Base-by-base conservation (phyloP, 2,797 vertebrate species). In the Bovichtus diacanthus region DNA sequence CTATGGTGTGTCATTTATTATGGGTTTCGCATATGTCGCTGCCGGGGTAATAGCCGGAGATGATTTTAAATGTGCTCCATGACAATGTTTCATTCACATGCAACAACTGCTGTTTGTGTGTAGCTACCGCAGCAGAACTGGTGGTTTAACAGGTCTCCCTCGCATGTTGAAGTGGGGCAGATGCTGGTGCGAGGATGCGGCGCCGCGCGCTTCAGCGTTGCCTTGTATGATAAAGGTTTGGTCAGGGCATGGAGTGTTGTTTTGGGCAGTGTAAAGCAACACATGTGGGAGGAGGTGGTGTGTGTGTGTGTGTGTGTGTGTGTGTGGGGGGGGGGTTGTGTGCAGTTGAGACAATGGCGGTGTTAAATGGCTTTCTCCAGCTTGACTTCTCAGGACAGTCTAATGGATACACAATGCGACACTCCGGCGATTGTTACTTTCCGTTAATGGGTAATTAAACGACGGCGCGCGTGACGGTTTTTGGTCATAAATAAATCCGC, bases 81-180 rank as follows among this genome's bases (percentile, higher is more conserved):
- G 46, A 55, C 55, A 83, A 80, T 83, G 88, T 91, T 91, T 89
- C 89, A 84, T 90, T 90, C 88, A 90, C 90, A 88, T 76, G 92
- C 89, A 93, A 91, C 92, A 94, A 90, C 90, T 91, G 89, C 87
- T 82, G 87, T 66, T 61, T 69, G 80, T 64, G 79, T 56, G 74
- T 21, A 15, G 49, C 60, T 74, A 80, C 93, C 83, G 91, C 93
- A 89, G 87, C 86, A 29, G 72, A 92, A 91, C 69, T 87, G 89
- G 72, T 56, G 90, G 91, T 84, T 90, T 92, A 94, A 94, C 92
- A 94, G 93, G 93, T 94, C 85, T 72, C 88, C 38, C 36, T 54
- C 43, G 50, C 74, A 15, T 56, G 71, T 79, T 44, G 41, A 54
- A 69, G 88, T 75, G 76, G 66, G 18, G 4, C 10, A n/a, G 73